Evolutionary conservation across 2,113 vertebrate species (phyloP).

Genomic region (Gila orcuttii): DNA sequence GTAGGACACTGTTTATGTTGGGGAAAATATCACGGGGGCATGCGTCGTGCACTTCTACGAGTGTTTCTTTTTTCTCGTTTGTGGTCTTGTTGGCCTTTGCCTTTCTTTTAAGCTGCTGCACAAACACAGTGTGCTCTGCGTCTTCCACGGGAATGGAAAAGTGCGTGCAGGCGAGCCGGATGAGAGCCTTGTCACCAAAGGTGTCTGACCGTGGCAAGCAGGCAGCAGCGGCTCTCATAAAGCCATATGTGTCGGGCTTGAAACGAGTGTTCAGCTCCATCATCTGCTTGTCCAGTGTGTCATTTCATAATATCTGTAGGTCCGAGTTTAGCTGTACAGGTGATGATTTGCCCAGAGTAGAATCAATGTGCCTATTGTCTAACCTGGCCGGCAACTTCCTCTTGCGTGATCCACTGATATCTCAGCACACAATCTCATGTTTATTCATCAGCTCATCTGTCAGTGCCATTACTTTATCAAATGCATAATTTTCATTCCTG

Average conservation of each 20-base stretch:
- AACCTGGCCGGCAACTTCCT: too few relatives aligned
- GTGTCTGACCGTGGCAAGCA: neutral
- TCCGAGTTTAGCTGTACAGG: too few relatives aligned
- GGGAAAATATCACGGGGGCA: slow-evolving; percentile 35
- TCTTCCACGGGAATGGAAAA: slow-evolving; percentile 1
- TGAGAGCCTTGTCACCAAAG: neutral
- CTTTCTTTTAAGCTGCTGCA: neutral
- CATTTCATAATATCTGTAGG: too few relatives aligned
- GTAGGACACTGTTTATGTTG: neutral
- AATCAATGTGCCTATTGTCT: too few relatives aligned
- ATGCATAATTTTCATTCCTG: too few relatives aligned
- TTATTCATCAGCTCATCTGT: too few relatives aligned
- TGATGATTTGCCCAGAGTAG: too few relatives aligned
- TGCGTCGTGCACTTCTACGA: slow-evolving; percentile 32
- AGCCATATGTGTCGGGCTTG: slow-evolving; percentile 9
- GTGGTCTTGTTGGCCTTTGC: too few relatives aligned
- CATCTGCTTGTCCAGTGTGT: slow-evolving; percentile 14
- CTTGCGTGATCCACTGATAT: too few relatives aligned
- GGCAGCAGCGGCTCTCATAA: slow-evolving; percentile 7
- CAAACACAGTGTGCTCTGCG: too few relatives aligned
- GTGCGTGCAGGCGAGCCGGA: neutral
- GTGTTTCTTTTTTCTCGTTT: neutral
- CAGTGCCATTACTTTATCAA: too few relatives aligned
- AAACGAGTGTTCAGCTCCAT: slow-evolving; percentile 46
- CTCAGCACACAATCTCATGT: too few relatives aligned